Percentiles rank a stretch among this genome's conserved stretches.
Evolutionary conservation across 2,888 invertebrate genomes (phyloP).

Genomic region (Eilema griseolum): DNA sequence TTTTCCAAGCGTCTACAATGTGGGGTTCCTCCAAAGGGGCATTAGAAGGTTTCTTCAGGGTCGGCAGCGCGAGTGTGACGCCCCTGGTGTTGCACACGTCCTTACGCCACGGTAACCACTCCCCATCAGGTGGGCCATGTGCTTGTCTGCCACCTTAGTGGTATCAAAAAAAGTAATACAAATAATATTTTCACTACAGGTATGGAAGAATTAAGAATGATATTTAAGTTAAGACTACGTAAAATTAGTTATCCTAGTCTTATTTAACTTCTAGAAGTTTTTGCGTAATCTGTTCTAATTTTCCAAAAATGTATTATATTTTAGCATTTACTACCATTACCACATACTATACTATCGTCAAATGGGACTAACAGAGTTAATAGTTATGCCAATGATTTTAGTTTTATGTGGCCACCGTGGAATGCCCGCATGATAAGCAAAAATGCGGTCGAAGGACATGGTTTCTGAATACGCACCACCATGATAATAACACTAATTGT

Average conservation of each 20-base stretch:
- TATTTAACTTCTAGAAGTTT: background rate
- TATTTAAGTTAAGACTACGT: background rate
- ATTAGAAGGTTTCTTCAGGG: too few relatives aligned
- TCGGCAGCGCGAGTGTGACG: too few relatives aligned
- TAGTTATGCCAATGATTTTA: constrained; percentile 43
- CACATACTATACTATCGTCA: constrained; percentile 8
- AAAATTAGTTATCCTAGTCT: too few relatives aligned
- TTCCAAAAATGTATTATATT: constrained; percentile 13
- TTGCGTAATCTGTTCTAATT: background rate
- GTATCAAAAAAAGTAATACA: too few relatives aligned
- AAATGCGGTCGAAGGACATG: constrained; percentile 48
- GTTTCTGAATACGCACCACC: constrained; percentile 37
- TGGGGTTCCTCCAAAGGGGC: too few relatives aligned
- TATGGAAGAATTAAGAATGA: too few relatives aligned
- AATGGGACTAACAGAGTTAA: constrained; percentile 22
- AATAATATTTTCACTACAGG: too few relatives aligned
- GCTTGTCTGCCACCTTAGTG: too few relatives aligned
- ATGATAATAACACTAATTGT: constrained; percentile 34
- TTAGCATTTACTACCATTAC: constrained; percentile 17
- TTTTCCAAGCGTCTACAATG: too few relatives aligned
- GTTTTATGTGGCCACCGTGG: constrained; percentile 37
- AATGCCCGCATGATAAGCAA: constrained; percentile 44
- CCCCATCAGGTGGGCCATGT: too few relatives aligned
- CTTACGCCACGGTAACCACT: too few relatives aligned
- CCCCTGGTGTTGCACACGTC: too few relatives aligned